phyloP scores from a whole-genome alignment of 2,113 vertebrate genomes.

The Carassius auratus region DNA sequence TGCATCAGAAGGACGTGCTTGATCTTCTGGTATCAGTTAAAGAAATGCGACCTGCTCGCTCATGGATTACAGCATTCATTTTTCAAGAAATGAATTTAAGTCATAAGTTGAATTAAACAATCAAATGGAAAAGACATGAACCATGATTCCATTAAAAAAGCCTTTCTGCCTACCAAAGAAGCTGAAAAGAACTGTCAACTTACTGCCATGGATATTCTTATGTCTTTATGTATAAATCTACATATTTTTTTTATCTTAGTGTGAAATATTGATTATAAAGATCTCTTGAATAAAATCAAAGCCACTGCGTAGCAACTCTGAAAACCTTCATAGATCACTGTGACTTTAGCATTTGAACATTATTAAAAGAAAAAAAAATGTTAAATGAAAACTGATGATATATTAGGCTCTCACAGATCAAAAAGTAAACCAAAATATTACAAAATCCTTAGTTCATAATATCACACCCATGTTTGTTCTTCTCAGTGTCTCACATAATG shows the following conservation, averaged over 20 bases:
- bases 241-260: constrained; percentile 34
- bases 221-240: constrained; percentile 20
- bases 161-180: not conserved
- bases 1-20: not conserved
- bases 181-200: not conserved
- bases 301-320: not conserved
- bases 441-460: not conserved
- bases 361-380: not conserved
- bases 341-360: constrained; percentile 8
- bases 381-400: not conserved
- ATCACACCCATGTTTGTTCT: not conserved
- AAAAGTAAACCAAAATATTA: not conserved
- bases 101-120: constrained; percentile 27
- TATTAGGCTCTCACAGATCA: not conserved
- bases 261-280: constrained; percentile 41
- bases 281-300: constrained; percentile 26
- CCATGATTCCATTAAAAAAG: not conserved
- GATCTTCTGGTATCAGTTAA: constrained; percentile 11
- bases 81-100: constrained; percentile 35
- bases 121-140: not conserved
- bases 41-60: not conserved
- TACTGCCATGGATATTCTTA: constrained; percentile 12
- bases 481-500: too few relatives aligned
- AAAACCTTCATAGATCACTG: constrained; percentile 13
- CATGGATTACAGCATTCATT: constrained; percentile 8